phyloP scores from a whole-genome alignment of 2,113 vertebrate species.

The Grammomys surdaster region DNA sequence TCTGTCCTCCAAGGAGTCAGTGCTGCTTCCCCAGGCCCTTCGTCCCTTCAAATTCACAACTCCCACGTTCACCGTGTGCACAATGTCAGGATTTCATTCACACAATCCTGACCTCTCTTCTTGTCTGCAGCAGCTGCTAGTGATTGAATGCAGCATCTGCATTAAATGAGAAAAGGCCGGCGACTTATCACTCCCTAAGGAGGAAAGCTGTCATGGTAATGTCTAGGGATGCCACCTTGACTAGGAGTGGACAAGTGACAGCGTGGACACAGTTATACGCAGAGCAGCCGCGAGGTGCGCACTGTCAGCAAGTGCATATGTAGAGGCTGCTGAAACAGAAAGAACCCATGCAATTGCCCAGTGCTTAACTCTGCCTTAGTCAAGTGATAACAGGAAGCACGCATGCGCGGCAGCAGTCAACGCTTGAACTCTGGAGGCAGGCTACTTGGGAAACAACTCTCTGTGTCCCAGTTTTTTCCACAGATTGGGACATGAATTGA shows the following conservation, averaged over 20 bases:
- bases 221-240: neutral
- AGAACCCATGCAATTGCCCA: neutral
- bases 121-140: neutral
- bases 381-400: neutral
- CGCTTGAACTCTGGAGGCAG: neutral
- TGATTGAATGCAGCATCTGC: neutral
- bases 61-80: neutral
- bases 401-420: neutral
- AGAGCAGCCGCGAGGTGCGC: too few species aligned
- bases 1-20: neutral
- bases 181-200: neutral
- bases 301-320: neutral
- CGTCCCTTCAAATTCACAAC: neutral
- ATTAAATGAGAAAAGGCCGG: neutral
- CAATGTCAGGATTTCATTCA: neutral
- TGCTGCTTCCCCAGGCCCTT: neutral
- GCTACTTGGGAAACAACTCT: neutral
- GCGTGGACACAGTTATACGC: neutral
- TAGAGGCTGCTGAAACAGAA: neutral
- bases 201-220: neutral
- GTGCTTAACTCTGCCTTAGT: neutral
- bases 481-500: neutral
- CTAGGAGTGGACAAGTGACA: neutral
- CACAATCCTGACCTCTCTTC: neutral
- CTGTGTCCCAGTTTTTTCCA: neutral